These are phyloP conservation scores for Brachystomella parvula DNA, from an alignment of 1,140 invertebrate species.

Conservation along the genomic window DNA sequence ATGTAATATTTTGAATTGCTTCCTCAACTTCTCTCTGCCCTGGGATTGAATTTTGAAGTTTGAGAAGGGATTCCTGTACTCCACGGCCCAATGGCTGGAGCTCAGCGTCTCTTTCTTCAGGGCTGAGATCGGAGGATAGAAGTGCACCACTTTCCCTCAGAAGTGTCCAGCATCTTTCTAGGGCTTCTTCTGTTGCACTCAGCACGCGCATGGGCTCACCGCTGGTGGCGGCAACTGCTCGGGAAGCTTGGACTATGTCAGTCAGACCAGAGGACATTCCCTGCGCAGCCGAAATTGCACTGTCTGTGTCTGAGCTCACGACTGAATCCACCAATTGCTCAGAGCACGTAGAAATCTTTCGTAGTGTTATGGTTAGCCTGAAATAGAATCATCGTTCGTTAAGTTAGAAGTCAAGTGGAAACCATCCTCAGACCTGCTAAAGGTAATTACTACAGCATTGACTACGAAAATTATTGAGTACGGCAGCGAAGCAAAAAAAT, in stretches of 20 bases:
- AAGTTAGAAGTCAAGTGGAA: neutral
- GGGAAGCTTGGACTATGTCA: conserved; percentile 29
- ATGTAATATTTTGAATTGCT: conserved; percentile 70
- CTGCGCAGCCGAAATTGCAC: conserved; percentile 27
- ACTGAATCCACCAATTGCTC: conserved; percentile 32
- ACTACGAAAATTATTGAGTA: neutral
- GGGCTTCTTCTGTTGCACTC: conserved; percentile 32
- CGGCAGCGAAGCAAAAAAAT: neutral
- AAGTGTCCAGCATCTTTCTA: conserved; percentile 36
- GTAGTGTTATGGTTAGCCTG: conserved; percentile 28
- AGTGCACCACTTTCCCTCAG: conserved; percentile 28
- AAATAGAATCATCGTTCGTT: conserved; percentile 2
- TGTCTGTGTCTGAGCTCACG: conserved; percentile 14
- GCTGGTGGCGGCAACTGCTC: conserved; percentile 31
- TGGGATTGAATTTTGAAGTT: conserved; percentile 29
- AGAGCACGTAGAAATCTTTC: conserved; percentile 25
- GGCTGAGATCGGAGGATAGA: conserved; percentile 15
- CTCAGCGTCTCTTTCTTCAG: conserved; percentile 48
- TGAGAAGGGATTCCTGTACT: conserved; percentile 54
- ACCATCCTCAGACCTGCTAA: neutral
- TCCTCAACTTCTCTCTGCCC: conserved; percentile 83
- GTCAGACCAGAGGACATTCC: conserved; percentile 31
- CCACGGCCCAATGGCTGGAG: conserved; percentile 54
- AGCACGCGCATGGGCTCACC: conserved; percentile 22
- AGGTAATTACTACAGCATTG: neutral